Conservation (phyloP, 2,888 invertebrate species). For the Prenolepis imparis region DNA sequence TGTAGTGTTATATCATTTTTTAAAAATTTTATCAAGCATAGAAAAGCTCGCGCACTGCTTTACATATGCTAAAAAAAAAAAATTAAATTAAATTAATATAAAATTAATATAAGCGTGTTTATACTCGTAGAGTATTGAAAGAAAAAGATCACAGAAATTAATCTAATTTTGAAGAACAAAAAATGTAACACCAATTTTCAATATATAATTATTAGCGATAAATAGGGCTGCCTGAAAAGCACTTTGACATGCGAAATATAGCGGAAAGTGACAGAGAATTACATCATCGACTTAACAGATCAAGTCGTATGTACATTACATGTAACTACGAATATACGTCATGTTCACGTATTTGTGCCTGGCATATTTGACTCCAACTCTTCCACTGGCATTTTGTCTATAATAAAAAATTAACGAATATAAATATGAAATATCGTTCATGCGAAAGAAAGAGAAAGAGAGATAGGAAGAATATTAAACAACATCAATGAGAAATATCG, state of each 20-base stretch:
- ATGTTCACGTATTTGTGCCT: constrained; percentile 60
- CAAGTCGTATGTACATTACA: constrained; percentile 64
- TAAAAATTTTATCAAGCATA: background rate
- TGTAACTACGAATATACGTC: constrained; percentile 65
- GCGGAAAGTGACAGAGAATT: constrained; percentile 53
- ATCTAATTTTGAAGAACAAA: constrained; percentile 38
- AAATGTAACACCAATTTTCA: constrained; percentile 44
- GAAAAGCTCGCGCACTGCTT: background rate
- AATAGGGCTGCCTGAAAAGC: constrained; percentile 42
- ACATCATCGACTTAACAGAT: constrained; percentile 58
- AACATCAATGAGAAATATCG: background rate
- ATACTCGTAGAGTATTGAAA: constrained; percentile 19
- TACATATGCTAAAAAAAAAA: constrained; percentile 15
- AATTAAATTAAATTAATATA: background rate
- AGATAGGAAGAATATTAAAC: constrained; percentile 5
- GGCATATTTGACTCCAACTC: constrained; percentile 42
- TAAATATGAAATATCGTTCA: background rate
- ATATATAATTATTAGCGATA: constrained; percentile 14
- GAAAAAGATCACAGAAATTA: constrained; percentile 38
- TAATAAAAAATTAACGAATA: constrained; percentile 22
- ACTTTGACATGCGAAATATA: constrained; percentile 45
- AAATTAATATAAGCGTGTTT: constrained; percentile 45
- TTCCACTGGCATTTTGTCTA: constrained; percentile 40
- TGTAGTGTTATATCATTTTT: background rate
- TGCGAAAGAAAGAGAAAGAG: background rate